Base-by-base conservation (phyloP, 2,888 invertebrate species). In the Cantharis flavilabris region DNA sequence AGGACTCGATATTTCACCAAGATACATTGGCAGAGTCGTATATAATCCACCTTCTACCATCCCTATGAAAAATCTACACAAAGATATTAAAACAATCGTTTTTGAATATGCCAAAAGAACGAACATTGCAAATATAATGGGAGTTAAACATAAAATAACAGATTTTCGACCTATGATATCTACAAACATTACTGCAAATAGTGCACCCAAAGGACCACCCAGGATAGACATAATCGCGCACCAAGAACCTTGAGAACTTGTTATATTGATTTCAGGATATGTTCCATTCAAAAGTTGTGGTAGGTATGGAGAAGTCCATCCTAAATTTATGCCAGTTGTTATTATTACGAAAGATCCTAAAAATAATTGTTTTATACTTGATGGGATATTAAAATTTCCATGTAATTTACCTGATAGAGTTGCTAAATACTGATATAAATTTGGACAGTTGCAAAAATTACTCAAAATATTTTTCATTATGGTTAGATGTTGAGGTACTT, bases 221-320 rank as follows among this genome's bases (percentile, higher is more conserved):
- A 93, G 87, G 79, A 93, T 90, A 87, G 92, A 92, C 83, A 93
- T 90, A 63, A 93, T 92, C 1, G 91, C 92, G 85, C 92, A 91
- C 92, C 92, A 92, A 83, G 92, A 91, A 80, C 90, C 90, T 82
- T 91, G 88, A 79, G 89, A 90, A 20, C 85, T 79, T 11, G 90
- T 87, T 63, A 91, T 90, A 65, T 89, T 89, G 83, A 92, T 91
- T n/a, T 87, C 84, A 74, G 91, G 90, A 30, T 89, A 86, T 20
- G 85, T 74, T 65, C 89, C 88, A 28, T 77, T 77, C 76, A 87
- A 85, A 11, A 92, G 88, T 83, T 89, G 87, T 16, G 90, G 88
- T 62, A 92, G 83, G 72, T 91, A 91, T 9, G 92, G 91, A 30
- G 92, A 92, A 3, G 92, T 91, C 92, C 92, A 92, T 73, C 91